phyloP scores from a whole-genome alignment of 2,888 invertebrate species.

The Drosophila pseudotakahashii region DNA sequence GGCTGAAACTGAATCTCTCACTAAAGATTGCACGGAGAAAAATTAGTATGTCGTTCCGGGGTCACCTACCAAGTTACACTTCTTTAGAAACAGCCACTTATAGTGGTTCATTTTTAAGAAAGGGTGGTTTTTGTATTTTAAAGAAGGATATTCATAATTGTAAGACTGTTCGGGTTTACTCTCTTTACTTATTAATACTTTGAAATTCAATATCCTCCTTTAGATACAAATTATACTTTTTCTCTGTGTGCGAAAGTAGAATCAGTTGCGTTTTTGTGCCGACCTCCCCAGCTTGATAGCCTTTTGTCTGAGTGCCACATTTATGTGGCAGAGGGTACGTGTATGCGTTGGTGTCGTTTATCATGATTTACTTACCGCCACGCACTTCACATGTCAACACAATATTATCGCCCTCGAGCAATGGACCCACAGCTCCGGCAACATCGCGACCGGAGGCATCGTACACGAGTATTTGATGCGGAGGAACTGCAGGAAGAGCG shows the following conservation, averaged over 20 bases:
- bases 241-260: conserved; percentile 15
- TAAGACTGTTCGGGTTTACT: too few relatives aligned
- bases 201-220: too few relatives aligned
- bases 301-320: conserved; percentile 80
- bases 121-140: too few relatives aligned
- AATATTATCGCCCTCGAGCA: conserved; percentile 92
- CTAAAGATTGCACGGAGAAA: conserved; percentile 15
- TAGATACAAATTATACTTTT: too few relatives aligned
- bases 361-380: conserved; percentile 89
- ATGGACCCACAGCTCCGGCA: conserved; percentile 91
- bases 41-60: background rate
- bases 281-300: conserved; percentile 71
- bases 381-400: conserved; percentile 94
- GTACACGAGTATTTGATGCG: conserved; percentile 93
- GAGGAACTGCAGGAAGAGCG: conserved; percentile 88
- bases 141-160: too few relatives aligned
- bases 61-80: background rate
- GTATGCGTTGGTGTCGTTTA: conserved; percentile 72
- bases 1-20: conserved; percentile 16
- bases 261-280: conserved; percentile 48
- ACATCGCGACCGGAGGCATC: conserved; percentile 93
- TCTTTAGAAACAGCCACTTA: background rate
- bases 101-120: too few relatives aligned
- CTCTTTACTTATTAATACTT: too few relatives aligned
- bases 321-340: conserved; percentile 65